These are phyloP conservation scores for Lagodon rhomboides DNA, from an alignment of 2,797 vertebrate species.

Conservation along the genomic window DNA sequence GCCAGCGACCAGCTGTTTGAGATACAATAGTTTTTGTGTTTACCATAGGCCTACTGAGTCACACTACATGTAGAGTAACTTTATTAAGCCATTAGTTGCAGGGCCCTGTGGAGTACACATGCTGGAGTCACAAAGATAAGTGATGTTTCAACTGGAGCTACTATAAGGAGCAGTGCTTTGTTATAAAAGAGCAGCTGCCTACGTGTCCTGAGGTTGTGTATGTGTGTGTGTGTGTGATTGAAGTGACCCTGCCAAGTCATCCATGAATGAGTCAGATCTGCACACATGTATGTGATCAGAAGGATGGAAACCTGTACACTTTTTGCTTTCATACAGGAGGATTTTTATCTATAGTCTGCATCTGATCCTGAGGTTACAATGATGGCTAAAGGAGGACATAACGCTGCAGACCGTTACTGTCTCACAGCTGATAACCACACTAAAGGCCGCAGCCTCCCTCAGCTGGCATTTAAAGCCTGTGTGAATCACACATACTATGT, in stretches of 20 bases:
- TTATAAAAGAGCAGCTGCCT: constrained; percentile 61
- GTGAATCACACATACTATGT: constrained; percentile 53
- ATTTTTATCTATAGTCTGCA: constrained; percentile 55
- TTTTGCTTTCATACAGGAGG: constrained; percentile 44
- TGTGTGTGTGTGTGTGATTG: constrained; percentile 2
- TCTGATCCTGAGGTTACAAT: constrained; percentile 29
- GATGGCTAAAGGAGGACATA: constrained; percentile 18
- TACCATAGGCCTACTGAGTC: constrained; percentile 22
- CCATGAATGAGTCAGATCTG: constrained; percentile 68
- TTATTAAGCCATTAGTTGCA: constrained; percentile 40
- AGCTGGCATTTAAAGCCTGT: constrained; percentile 59
- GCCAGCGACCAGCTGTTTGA: constrained; percentile 22
- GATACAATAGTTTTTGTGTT: constrained; percentile 23
- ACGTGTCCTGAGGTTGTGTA: constrained; percentile 52
- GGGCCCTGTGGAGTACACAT: constrained; percentile 42
- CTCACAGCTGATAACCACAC: constrained; percentile 55
- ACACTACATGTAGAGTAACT: constrained; percentile 27
- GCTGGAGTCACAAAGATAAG: constrained; percentile 27
- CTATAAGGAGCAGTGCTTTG: constrained; percentile 50
- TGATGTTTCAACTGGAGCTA: constrained; percentile 30
- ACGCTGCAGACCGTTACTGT: constrained; percentile 10
- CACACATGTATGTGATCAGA: constrained; percentile 70
- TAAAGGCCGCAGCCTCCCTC: constrained; percentile 42
- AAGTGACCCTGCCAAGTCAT: constrained; percentile 69
- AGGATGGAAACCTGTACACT: constrained; percentile 51